phyloP scores from a whole-genome alignment of 1,140 invertebrate genomes.

The Telenomus remus region DNA sequence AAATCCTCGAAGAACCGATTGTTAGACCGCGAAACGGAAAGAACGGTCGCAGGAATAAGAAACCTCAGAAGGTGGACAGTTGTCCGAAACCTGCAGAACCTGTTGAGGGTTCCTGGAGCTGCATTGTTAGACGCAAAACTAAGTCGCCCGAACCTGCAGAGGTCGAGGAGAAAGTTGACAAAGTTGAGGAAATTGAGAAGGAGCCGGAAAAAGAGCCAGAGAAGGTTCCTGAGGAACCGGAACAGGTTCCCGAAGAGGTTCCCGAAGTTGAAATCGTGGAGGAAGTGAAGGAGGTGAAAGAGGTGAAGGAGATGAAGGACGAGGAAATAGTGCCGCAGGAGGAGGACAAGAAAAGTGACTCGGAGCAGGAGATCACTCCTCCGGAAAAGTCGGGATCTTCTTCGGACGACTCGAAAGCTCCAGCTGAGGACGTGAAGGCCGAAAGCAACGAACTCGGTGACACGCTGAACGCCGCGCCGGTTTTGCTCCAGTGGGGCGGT shows the following conservation, averaged over 20 bases:
- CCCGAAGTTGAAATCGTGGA: background rate
- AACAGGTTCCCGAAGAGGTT: conserved; percentile 1
- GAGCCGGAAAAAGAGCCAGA: background rate
- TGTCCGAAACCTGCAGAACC: conserved; percentile 10
- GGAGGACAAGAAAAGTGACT: conserved; percentile 61
- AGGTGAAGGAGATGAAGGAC: background rate
- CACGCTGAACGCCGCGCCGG: conserved; percentile 3
- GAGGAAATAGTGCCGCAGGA: conserved; percentile 2
- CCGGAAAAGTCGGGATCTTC: conserved; percentile 62
- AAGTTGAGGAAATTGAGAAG: conserved; percentile 13
- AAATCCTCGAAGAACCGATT: conserved; percentile 51
- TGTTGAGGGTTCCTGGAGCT: conserved; percentile 58
- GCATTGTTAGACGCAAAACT: conserved; percentile 44
- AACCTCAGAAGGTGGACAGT: conserved; percentile 11
- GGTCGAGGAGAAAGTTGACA: background rate
- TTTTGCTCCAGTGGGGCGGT: conserved; percentile 43
- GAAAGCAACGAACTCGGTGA: conserved; percentile 26
- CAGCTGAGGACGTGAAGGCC: conserved; percentile 42
- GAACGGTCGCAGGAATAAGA: conserved; percentile 28
- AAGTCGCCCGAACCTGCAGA: conserved; percentile 48
- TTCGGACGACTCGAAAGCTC: conserved; percentile 63
- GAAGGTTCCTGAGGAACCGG: too few relatives aligned
- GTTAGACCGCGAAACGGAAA: conserved; percentile 28
- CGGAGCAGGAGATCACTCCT: conserved; percentile 51
- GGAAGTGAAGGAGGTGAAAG: conserved; percentile 1